Percentiles rank a stretch among this genome's conserved stretches.
Conservation (phyloP, 1,140 invertebrate genomes). For the Drosophila sturtevanti region DNA sequence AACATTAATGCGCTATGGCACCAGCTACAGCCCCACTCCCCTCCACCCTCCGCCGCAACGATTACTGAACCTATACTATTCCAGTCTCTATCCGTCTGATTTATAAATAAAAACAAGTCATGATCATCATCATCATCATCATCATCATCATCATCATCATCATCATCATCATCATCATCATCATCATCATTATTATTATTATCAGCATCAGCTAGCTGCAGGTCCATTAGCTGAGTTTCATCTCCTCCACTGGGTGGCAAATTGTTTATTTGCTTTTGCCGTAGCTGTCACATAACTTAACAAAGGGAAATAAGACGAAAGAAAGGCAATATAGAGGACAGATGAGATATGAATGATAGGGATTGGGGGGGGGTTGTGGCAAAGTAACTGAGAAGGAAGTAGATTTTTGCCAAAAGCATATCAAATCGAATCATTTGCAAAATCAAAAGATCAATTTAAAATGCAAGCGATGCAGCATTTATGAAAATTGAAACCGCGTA, state of each 20-base stretch:
- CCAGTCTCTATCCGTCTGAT: neutral
- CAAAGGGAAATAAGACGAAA: conserved; percentile 23
- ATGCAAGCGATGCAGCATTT: conserved; percentile 11
- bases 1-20: conserved; percentile 69
- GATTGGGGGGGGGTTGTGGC: neutral
- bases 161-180: conserved; percentile 3
- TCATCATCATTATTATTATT: neutral
- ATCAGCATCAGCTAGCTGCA: neutral
- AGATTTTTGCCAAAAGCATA: neutral
- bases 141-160: too few species aligned
- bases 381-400: neutral
- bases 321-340: neutral
- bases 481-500: conserved; percentile 11
- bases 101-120: conserved; percentile 51
- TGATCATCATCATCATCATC: neutral
- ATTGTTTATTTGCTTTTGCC: conserved; percentile 63
- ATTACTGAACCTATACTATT: too few species aligned
- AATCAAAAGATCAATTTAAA: conserved; percentile 21
- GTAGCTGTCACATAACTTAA: conserved; percentile 69
- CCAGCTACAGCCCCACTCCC: neutral
- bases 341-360: too few species aligned
- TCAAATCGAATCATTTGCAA: conserved; percentile 8
- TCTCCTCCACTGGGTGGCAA: conserved; percentile 40
- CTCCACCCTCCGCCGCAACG: neutral
- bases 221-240: neutral